Evolutionary conservation across 2,888 invertebrate genomes (phyloP).

Genomic region (Torymus texanus): DNA sequence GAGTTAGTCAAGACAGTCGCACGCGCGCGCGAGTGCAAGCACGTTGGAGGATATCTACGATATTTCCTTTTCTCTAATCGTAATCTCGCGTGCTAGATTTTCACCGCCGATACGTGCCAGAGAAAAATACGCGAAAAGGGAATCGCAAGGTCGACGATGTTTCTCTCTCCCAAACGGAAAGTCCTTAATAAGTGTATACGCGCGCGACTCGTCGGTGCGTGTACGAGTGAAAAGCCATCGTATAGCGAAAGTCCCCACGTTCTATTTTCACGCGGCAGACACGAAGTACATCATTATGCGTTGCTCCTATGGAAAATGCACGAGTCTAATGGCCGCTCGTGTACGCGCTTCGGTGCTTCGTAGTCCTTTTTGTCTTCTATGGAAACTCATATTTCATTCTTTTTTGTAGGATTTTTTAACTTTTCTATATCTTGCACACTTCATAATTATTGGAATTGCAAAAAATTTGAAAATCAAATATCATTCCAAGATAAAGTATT

Average conservation of each 20-base stretch:
- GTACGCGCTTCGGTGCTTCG: conserved; percentile 10
- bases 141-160: conserved; percentile 51
- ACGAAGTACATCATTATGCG: conserved; percentile 35
- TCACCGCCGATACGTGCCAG: conserved; percentile 23
- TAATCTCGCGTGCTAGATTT: conserved; percentile 50
- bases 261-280: conserved; percentile 68
- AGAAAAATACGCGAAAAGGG: conserved; percentile 53
- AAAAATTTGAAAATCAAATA: background rate
- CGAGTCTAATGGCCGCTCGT: conserved; percentile 14
- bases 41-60: background rate
- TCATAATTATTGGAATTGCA: background rate
- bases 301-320: conserved; percentile 6
- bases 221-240: conserved; percentile 56
- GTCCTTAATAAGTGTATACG: conserved; percentile 52
- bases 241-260: conserved; percentile 71
- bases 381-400: conserved; percentile 40
- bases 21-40: background rate
- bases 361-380: conserved; percentile 36
- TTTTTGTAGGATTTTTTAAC: conserved; percentile 4
- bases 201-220: conserved; percentile 1
- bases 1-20: conserved; percentile 13
- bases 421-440: background rate
- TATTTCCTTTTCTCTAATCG: conserved; percentile 42
- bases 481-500: background rate
- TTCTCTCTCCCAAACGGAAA: conserved; percentile 40